A percentile compares a stretch with the other conserved stretches of the same genome.
phyloP scores from a whole-genome alignment of 2,113 vertebrate genomes.

The Rhombomys opimus region DNA sequence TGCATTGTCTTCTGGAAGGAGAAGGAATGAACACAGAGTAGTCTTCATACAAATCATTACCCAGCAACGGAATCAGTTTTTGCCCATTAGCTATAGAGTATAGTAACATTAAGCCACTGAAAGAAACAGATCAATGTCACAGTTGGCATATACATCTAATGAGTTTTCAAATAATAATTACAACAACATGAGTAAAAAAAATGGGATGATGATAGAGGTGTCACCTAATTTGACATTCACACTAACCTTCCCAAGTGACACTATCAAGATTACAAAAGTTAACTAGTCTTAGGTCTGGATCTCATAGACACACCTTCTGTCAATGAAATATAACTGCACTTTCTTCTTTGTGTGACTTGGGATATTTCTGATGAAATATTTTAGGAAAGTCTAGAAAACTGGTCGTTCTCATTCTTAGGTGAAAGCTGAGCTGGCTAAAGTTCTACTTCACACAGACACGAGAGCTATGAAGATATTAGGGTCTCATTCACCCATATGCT shows the following conservation, averaged over 20 bases:
- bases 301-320: background rate
- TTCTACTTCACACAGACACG: background rate
- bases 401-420: background rate
- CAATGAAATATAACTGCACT: background rate
- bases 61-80: background rate
- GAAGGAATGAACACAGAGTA: background rate
- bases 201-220: background rate
- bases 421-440: background rate
- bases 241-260: background rate
- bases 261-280: background rate
- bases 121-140: background rate
- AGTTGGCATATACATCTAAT: background rate
- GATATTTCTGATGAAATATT: background rate
- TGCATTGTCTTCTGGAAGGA: background rate
- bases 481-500: background rate
- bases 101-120: background rate
- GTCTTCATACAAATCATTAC: conserved; percentile 23
- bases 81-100: background rate
- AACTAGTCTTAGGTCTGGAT: background rate
- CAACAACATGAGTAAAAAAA: background rate
- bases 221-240: background rate
- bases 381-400: background rate
- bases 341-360: background rate
- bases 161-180: conserved; percentile 5
- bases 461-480: background rate